Base-by-base conservation (phyloP, 2,797 vertebrate genomes). In the Mus minutoides region DNA sequence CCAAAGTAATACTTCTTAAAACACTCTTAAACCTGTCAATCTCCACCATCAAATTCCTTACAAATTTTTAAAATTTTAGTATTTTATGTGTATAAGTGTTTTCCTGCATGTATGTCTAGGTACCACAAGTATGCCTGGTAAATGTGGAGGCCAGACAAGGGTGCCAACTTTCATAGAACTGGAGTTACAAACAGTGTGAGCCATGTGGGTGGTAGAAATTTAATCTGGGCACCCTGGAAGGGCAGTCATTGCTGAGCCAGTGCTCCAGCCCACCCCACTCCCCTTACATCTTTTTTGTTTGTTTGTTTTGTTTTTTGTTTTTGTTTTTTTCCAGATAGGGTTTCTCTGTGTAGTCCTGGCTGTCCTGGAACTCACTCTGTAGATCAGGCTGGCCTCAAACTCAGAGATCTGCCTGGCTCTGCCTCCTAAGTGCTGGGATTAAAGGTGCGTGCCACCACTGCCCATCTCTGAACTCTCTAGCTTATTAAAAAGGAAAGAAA, bases 401-500 rank as follows among this genome's bases (percentile, higher is more conserved):
- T 49, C 49, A 49, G 49, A 49, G 10, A 49, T 49, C 49, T 10
- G 10, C 49, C 10, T 49, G 49, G 9, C 49, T 12, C 49, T 49
- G 49, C 49, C 49, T 49, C 49, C 49, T 1, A 2, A 49, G 49
- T 49, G 10, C 49, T 49, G 49, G 49, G 49, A 49, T 49, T 49
- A 49, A 49, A 49, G 49, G 49, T 10, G 10, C 11, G 49, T 1
- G 49, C 49, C 49, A 49, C 49, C 49, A 49, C 49, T 49, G 49
- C 49, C 49, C 49, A 49, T 1, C 82, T 69, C 64, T 88, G 52
- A 34, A 22, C 17, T 93, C n/a, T 46, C 54, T 52, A 49, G 69
- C 54, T 91, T 21, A 92, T 56, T 91, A 86, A 95, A 92, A 67
- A 14, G 24, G 43, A 76, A 43, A 79, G 54, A 83, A 73, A n/a